phyloP scores from a whole-genome alignment of 2,797 vertebrate genomes.

The Aeoliscus strigatus region DNA sequence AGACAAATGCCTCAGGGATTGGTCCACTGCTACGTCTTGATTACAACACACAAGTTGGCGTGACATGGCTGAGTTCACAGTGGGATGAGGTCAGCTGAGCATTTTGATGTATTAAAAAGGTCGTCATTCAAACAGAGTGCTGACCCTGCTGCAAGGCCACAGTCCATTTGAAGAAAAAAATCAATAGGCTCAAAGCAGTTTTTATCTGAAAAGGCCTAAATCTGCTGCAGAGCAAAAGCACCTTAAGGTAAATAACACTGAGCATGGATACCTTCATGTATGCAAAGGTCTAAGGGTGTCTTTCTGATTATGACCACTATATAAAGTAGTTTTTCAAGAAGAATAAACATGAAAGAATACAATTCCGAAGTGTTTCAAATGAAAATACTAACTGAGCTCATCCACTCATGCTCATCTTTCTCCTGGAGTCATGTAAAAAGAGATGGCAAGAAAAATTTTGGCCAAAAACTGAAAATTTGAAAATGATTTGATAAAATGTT shows the following conservation, averaged over 20 bases:
- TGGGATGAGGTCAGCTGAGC: conserved; percentile 21
- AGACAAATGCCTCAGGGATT: conserved; percentile 6
- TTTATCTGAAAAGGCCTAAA: conserved; percentile 28
- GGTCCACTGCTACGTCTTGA: conserved; percentile 24
- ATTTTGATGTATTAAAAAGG: conserved; percentile 39
- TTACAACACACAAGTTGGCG: conserved; percentile 40
- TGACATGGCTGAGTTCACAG: conserved; percentile 34
- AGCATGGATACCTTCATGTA: too few relatives aligned
- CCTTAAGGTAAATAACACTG: conserved; percentile 7
- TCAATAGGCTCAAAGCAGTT: conserved; percentile 47
- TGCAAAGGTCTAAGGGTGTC: too few relatives aligned
- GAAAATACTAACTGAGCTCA: too few relatives aligned
- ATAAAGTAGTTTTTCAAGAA: too few relatives aligned
- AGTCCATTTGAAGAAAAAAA: conserved; percentile 46
- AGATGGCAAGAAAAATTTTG: too few relatives aligned
- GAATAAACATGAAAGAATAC: too few relatives aligned
- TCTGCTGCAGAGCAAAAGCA: conserved; percentile 14
- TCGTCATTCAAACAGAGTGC: conserved; percentile 49
- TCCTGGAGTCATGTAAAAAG: too few relatives aligned
- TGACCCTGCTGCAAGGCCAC: conserved; percentile 53
- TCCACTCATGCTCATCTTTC: too few relatives aligned
- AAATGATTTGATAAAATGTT: too few relatives aligned
- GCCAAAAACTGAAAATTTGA: too few relatives aligned
- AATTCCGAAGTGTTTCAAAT: too few relatives aligned
- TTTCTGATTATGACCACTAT: too few relatives aligned